phyloP scores from a whole-genome alignment of 2,888 invertebrate genomes.

The Cerceris rybyensis region DNA sequence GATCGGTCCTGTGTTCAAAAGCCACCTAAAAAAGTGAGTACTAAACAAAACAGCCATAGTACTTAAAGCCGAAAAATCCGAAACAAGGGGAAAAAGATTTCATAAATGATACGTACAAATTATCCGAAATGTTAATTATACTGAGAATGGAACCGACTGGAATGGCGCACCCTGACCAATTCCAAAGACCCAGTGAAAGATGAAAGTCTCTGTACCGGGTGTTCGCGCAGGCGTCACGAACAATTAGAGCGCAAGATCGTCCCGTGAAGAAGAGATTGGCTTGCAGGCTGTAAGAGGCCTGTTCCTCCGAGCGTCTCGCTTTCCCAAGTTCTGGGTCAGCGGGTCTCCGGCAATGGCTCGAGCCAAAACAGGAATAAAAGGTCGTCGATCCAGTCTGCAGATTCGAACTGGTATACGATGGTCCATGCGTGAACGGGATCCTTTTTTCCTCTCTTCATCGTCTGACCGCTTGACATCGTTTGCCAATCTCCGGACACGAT shows the following conservation, averaged over 20 bases:
- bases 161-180: constrained; percentile 9
- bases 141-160: constrained; percentile 55
- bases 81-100: no score
- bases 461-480: constrained; percentile 45
- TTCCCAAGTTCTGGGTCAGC: constrained; percentile 79
- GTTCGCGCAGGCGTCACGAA: constrained; percentile 65
- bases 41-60: no score
- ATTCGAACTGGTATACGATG: constrained; percentile 18
- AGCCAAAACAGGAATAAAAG: constrained; percentile 61
- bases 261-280: constrained; percentile 42
- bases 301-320: constrained; percentile 57
- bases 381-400: constrained; percentile 51
- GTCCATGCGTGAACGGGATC: neutral
- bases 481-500: neutral
- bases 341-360: constrained; percentile 51
- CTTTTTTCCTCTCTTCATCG: constrained; percentile 16
- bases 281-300: constrained; percentile 26
- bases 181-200: constrained; percentile 21
- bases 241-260: constrained; percentile 75
- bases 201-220: constrained; percentile 32
- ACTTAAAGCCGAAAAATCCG: no score
- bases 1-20: no score
- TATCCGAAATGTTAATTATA: no score
- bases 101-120: no score
- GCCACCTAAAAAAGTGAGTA: no score